These are phyloP conservation scores for Eidolon helvum DNA, from an alignment of 2,113 vertebrate species.

Conservation along the genomic window DNA sequence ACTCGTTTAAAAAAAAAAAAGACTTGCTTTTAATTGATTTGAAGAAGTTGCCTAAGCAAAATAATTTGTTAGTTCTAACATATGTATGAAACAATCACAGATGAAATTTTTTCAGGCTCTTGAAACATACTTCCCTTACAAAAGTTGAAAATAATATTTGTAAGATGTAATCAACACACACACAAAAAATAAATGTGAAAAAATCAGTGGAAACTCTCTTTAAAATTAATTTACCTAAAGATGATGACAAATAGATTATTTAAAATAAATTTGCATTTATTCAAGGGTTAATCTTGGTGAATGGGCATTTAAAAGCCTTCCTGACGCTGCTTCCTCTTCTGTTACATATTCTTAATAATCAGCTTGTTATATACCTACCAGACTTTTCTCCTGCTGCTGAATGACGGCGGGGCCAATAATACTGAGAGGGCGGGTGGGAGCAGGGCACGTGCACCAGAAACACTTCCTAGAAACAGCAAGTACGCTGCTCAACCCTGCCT, in stretches of 20 bases:
- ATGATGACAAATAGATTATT: neutral
- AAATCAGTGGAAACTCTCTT: neutral
- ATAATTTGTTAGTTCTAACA: neutral
- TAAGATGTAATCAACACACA: neutral
- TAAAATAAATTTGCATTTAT: neutral
- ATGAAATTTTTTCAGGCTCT: neutral
- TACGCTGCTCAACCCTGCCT: conserved; percentile 75
- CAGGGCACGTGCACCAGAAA: conserved; percentile 78
- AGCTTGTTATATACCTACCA: neutral
- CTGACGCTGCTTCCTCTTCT: neutral
- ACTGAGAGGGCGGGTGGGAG: conserved; percentile 27
- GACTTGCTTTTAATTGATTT: neutral
- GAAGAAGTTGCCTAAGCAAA: neutral
- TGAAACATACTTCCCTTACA: neutral
- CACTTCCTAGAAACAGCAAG: conserved; percentile 71
- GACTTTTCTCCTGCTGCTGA: neutral
- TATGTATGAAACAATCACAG: neutral
- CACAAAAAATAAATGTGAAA: neutral
- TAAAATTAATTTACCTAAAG: neutral
- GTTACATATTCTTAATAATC: neutral
- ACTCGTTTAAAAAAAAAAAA: neutral
- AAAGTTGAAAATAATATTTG: neutral
- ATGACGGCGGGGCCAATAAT: neutral
- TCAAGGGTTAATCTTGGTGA: neutral
- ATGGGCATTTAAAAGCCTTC: neutral